Evolutionary conservation across 2,888 invertebrate genomes (phyloP), one percentile per base, ranked within the genome.

Genomic region (Stenodera caucasica): DNA sequence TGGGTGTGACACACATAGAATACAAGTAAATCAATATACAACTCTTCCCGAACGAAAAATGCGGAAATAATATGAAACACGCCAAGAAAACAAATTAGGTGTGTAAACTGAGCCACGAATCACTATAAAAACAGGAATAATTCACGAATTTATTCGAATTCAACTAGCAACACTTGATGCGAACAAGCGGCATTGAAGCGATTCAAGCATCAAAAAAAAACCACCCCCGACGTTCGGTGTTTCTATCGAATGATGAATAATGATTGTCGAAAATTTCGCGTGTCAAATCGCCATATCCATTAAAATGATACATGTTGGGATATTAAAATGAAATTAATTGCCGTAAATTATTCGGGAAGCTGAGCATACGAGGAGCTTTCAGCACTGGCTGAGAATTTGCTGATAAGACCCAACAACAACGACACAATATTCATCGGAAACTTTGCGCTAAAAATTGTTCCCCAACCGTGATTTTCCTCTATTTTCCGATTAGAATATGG

Each of bases 241-340:
- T n/a, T n/a, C n/a, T n/a, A n/a, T n/a, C n/a, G n/a, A 58, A 58
- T 52, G 61, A 61, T 53, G 58, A 61, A 61, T 58, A 54, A 33
- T 53, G 9, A 14, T 14, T 60, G 63, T 61, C 63, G 61, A 63
- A 60, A 63, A 61, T 66, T 58, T 57, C 50, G 66, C 66, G 63
- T 66, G 66, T 57, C 66, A 58, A 63, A 59, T 63, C 59, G 61
- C 66, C 59, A 63, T 66, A 61, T 66, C 60, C 66, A 66, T 66
- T 66, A 66, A 66, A 66, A 61, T 66, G 66, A 66, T 63, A 66
- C 61, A 66, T 63, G 57, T 55, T 57, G 52, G 49, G 53, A 35
- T 60, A 63, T 63, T 63, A 61, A 55, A 66, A 60, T 58, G 60
- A 66, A 66, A 63, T 65, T 65, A 65, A 65, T 65, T 57, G 60